A percentile compares a stretch with the other conserved stretches of the same genome.
Evolutionary conservation across 1,140 invertebrate species (phyloP).

Genomic region (Archivesica marissinica): DNA sequence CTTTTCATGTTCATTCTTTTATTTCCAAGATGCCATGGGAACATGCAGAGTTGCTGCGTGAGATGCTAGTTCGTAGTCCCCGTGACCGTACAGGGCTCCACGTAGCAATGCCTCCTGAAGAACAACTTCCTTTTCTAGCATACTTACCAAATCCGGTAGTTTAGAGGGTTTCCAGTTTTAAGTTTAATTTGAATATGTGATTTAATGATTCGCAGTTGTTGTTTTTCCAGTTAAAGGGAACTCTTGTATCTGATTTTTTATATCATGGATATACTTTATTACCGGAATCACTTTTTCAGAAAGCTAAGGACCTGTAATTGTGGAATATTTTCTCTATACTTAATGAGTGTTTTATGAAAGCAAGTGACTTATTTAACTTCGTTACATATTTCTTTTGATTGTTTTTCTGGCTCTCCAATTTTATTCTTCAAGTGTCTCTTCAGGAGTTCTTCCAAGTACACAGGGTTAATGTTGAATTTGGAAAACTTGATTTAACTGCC

Average conservation of each 20-base stretch:
- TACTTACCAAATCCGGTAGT: slow-evolving; percentile 3
- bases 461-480: no score
- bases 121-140: not conserved
- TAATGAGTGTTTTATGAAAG: no score
- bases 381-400: no score
- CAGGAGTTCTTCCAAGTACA: no score
- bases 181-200: slow-evolving; percentile 8
- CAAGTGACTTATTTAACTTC: no score
- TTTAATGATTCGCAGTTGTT: slow-evolving; percentile 12
- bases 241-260: not conserved
- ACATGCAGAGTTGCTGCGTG: not conserved
- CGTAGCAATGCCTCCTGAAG: slow-evolving; percentile 5
- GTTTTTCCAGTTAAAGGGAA: slow-evolving; percentile 23
- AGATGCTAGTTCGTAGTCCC: slow-evolving; percentile 10
- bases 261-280: not conserved
- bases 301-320: not conserved
- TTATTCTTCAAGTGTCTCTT: no score
- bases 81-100: not conserved
- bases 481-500: no score
- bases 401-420: no score
- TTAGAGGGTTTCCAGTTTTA: not conserved
- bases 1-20: no score
- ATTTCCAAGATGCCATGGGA: not conserved
- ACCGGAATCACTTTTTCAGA: not conserved
- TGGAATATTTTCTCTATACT: not conserved